Conservation (phyloP, 1,140 invertebrate species). For the Magallana gigas region DNA sequence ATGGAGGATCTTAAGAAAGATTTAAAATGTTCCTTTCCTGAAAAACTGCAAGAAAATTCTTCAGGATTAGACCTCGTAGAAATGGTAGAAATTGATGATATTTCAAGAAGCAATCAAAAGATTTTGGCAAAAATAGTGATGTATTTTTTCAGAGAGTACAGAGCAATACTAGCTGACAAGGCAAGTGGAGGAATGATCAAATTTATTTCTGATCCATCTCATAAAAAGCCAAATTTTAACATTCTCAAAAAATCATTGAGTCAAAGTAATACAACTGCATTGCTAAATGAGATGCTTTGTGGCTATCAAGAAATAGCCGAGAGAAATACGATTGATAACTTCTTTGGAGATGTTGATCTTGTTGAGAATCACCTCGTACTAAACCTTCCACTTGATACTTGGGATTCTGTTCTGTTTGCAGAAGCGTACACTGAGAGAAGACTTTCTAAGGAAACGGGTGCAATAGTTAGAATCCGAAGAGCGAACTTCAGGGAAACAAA, state of each 20-base stretch:
- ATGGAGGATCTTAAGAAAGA: not conserved
- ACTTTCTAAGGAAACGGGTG: slow-evolving; percentile 26
- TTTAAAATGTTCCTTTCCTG: not conserved
- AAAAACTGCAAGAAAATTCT: not conserved
- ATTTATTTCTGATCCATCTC: not conserved
- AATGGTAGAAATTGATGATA: not conserved
- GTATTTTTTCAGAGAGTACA: slow-evolving; percentile 22
- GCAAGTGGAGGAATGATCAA: not conserved
- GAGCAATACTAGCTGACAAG: not conserved
- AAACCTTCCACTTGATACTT: slow-evolving; percentile 38
- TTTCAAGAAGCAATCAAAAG: not conserved
- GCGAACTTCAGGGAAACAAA: slow-evolving; percentile 20
- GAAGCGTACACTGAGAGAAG: slow-evolving; percentile 31
- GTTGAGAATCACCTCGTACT: slow-evolving; percentile 29
- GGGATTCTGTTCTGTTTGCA: slow-evolving; percentile 37
- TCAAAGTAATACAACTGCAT: not conserved
- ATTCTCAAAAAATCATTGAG: not conserved
- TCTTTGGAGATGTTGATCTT: slow-evolving; percentile 18
- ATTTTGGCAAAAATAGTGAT: not conserved
- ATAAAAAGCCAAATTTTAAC: not conserved
- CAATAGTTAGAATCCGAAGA: slow-evolving; percentile 37
- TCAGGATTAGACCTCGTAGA: not conserved
- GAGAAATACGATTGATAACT: slow-evolving; percentile 8
- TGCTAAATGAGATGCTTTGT: slow-evolving; percentile 37
- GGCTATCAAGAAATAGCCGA: slow-evolving; percentile 43